phyloP scores from a whole-genome alignment of 2,113 vertebrate genomes.

The Sander lucioperca region DNA sequence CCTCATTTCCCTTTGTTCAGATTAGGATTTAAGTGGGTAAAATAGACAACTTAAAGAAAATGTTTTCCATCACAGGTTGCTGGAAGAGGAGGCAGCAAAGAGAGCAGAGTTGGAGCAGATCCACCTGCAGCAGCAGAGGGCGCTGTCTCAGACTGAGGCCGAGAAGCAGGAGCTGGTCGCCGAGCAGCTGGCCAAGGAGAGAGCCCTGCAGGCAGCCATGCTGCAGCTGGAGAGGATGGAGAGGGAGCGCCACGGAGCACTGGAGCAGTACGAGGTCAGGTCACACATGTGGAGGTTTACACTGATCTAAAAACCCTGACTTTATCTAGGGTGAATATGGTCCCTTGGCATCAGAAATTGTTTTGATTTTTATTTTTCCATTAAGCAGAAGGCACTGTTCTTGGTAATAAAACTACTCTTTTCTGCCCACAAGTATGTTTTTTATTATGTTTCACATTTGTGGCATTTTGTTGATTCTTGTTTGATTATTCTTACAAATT shows the following conservation, averaged over 20 bases:
- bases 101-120: constrained; percentile 91
- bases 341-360: neutral
- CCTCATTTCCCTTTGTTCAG: neutral
- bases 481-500: neutral
- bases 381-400: neutral
- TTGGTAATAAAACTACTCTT: neutral
- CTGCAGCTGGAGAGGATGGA: constrained; percentile 91
- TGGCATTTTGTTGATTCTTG: neutral
- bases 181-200: constrained; percentile 87
- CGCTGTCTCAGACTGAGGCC: constrained; percentile 89
- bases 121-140: constrained; percentile 91
- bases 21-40: neutral
- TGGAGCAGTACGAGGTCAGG: constrained; percentile 92
- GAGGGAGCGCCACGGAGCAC: constrained; percentile 88
- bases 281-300: neutral
- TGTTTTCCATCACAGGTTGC: constrained; percentile 81
- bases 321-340: neutral
- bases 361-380: neutral
- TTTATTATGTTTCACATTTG: neutral
- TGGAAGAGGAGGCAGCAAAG: constrained; percentile 92
- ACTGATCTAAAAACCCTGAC: neutral
- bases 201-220: constrained; percentile 89
- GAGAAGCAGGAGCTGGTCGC: constrained; percentile 93
- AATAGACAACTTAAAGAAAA: neutral
- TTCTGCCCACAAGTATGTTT: neutral